Conservation (phyloP, 2,888 invertebrate genomes). For the Andrena trimmerana region DNA sequence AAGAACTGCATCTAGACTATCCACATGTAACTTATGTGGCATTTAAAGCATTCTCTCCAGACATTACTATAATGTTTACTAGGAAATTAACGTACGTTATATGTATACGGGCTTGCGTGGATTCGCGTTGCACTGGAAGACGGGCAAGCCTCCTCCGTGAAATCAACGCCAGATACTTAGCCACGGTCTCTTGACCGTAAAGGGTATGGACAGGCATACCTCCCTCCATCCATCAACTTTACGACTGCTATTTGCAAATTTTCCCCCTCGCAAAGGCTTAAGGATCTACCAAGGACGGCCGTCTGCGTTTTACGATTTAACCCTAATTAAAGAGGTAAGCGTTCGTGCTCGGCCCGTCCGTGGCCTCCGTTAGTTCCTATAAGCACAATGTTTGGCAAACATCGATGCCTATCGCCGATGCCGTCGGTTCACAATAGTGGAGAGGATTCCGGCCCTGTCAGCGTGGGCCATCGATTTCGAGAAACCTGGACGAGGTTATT, state of each 20-base stretch:
- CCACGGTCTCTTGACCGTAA: slow-evolving; percentile 56
- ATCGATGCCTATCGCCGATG: slow-evolving; percentile 23
- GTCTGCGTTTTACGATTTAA: slow-evolving; percentile 81
- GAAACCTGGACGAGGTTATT: background rate
- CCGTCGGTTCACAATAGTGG: background rate
- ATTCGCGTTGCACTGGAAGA: background rate
- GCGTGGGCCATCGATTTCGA: background rate
- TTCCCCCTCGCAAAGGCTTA: slow-evolving; percentile 79
- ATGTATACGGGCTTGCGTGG: background rate
- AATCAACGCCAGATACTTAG: slow-evolving; percentile 36
- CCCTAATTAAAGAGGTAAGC: slow-evolving; percentile 83
- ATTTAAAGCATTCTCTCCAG: too few relatives aligned
- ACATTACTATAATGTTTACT: too few relatives aligned
- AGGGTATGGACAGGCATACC: slow-evolving; percentile 60
- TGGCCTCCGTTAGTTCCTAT: slow-evolving; percentile 64
- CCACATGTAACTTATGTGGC: too few relatives aligned
- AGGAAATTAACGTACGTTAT: background rate
- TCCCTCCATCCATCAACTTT: slow-evolving; percentile 79
- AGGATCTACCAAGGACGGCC: slow-evolving; percentile 70
- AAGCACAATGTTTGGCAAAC: slow-evolving; percentile 65
- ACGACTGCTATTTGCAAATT: slow-evolving; percentile 80
- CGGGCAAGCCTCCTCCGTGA: slow-evolving; percentile 15
- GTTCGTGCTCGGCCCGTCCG: slow-evolving; percentile 60
- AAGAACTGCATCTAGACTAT: too few relatives aligned
- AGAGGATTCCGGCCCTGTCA: background rate